Evolutionary conservation across 2,113 vertebrate species (phyloP).

Genomic region (Heteronetta atricapilla): DNA sequence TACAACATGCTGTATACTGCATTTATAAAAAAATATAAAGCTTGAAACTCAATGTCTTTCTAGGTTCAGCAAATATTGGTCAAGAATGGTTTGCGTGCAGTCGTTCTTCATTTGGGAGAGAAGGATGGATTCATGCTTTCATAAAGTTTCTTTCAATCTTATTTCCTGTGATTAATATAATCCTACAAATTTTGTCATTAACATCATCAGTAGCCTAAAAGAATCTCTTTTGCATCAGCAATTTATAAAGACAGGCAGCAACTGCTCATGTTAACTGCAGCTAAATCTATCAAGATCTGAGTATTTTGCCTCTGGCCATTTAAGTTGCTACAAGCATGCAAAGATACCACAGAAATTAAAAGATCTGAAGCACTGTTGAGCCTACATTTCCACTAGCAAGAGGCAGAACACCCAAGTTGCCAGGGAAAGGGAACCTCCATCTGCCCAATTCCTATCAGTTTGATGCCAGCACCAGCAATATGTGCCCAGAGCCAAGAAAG

Average conservation of each 20-base stretch:
- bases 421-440: too few species aligned
- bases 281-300: background rate
- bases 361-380: background rate
- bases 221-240: background rate
- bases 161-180: background rate
- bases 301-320: background rate
- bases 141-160: background rate
- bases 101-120: background rate
- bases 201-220: background rate
- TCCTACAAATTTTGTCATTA: background rate
- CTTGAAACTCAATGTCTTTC: background rate
- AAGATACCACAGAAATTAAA: background rate
- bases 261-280: background rate
- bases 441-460: too few species aligned
- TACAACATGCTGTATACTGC: background rate
- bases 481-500: too few species aligned
- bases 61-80: background rate
- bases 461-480: too few species aligned
- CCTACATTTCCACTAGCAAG: background rate
- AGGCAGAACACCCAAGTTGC: background rate
- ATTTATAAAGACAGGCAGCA: background rate
- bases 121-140: background rate
- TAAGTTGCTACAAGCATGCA: background rate
- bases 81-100: background rate
- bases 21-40: background rate